A percentile compares a stretch with the other conserved stretches of the same genome.
These are phyloP conservation scores for Ciconia boyciana DNA, from an alignment of 2,113 vertebrate species.

Conservation along the genomic window DNA sequence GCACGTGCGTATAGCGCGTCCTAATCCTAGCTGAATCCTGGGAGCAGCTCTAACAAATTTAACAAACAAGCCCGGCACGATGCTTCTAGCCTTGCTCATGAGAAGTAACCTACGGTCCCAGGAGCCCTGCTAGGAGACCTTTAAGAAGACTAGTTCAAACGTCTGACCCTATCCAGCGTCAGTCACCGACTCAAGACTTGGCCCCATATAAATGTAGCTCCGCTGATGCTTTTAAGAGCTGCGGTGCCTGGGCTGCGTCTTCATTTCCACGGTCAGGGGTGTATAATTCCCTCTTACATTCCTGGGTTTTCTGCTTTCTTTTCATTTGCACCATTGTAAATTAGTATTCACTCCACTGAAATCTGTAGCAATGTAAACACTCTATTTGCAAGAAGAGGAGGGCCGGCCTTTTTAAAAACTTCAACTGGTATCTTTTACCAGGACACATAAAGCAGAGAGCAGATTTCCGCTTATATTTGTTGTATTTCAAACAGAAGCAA, in stretches of 20 bases:
- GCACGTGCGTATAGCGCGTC: rapidly evolving
- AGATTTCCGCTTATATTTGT: conserved; percentile 37
- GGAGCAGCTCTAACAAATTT: background rate
- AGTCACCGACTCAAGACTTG: background rate
- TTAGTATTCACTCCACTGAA: background rate
- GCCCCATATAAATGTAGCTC: background rate
- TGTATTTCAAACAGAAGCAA: conserved; percentile 60
- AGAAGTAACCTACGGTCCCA: background rate
- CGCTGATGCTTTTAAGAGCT: background rate
- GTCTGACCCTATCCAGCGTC: rapidly evolving
- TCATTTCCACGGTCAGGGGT: background rate
- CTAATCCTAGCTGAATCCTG: background rate
- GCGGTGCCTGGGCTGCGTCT: background rate
- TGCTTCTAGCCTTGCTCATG: rapidly evolving
- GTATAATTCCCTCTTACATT: background rate
- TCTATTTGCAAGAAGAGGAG: background rate
- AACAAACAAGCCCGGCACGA: background rate
- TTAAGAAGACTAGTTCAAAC: background rate
- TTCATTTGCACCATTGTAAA: background rate
- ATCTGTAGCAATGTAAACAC: background rate
- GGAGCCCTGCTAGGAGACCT: background rate
- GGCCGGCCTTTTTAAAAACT: background rate
- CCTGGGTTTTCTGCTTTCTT: background rate
- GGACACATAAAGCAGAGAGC: background rate
- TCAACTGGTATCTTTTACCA: background rate